Evolutionary conservation across 2,797 vertebrate species (phyloP).

Genomic region (Sorex maritimensis): DNA sequence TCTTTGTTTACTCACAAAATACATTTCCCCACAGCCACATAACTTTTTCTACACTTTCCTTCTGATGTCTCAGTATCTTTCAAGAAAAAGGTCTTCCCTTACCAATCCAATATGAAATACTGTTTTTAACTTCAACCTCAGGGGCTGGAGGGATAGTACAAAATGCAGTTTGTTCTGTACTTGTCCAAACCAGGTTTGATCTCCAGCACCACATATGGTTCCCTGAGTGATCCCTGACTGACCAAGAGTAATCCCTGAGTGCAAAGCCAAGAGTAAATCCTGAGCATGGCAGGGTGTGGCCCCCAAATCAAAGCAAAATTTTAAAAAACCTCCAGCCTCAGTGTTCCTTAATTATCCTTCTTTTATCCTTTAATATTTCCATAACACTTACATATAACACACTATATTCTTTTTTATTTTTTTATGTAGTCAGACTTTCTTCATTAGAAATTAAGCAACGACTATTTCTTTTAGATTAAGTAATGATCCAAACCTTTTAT

Average conservation of each 20-base stretch:
- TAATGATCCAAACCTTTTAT: not conserved
- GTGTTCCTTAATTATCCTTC: not conserved
- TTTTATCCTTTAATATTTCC: not conserved
- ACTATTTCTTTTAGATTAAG: not conserved
- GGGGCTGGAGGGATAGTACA: too few relatives aligned
- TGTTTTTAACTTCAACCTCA: too few relatives aligned
- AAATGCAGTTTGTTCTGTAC: too few relatives aligned
- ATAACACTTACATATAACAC: not conserved
- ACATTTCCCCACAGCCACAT: not conserved
- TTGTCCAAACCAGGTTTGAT: too few relatives aligned
- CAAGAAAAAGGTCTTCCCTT: not conserved
- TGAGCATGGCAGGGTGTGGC: too few relatives aligned
- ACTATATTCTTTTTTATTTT: not conserved
- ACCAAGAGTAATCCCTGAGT: too few relatives aligned
- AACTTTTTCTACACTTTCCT: not conserved
- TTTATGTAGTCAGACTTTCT: not conserved
- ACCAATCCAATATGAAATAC: not conserved
- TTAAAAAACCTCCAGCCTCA: not conserved
- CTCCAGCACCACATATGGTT: too few relatives aligned
- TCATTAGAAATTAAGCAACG: conserved; percentile 25
- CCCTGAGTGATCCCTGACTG: too few relatives aligned
- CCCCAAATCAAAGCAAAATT: too few relatives aligned
- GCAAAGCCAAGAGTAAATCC: too few relatives aligned
- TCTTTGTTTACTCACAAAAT: conserved; percentile 24
- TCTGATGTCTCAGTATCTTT: not conserved